Conservation (phyloP, 2,113 vertebrate genomes). For the Colistium nudipinnis region DNA sequence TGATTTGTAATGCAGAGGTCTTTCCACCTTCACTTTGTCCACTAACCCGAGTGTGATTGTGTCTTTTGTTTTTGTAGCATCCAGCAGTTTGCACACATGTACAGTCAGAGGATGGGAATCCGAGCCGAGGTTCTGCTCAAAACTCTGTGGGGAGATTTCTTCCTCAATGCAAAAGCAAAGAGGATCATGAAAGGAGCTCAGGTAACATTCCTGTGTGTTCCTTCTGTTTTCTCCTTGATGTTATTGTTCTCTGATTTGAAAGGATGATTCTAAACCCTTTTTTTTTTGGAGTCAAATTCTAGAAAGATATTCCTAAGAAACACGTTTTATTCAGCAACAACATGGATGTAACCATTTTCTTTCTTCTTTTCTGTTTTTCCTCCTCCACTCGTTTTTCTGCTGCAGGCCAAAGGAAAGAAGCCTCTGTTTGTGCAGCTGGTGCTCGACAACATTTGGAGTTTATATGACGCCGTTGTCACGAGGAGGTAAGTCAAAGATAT, state of each 20-base stretch:
- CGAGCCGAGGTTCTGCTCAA: constrained; percentile 86
- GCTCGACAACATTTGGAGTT: constrained; percentile 96
- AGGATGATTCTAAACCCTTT: no score
- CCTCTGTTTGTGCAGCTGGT: constrained; percentile 96
- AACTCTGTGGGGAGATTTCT: constrained; percentile 98
- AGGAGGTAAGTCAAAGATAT: constrained; percentile 81
- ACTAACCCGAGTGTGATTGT: constrained; percentile 16
- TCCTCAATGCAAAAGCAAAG: constrained; percentile 92
- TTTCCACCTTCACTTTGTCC: no score
- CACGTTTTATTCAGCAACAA: no score
- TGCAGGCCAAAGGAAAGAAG: constrained; percentile 95
- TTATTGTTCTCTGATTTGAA: no score
- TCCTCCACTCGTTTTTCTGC: no score
- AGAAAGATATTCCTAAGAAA: no score
- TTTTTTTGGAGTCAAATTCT: no score
- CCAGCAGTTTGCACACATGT: constrained; percentile 91
- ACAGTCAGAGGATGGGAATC: constrained; percentile 93
- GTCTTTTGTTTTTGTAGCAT: constrained; percentile 80
- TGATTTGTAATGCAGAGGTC: no score
- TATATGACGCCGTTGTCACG: constrained; percentile 93
- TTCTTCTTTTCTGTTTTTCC: constrained; percentile 6
- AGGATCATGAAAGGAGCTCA: constrained; percentile 96
- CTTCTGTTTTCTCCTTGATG: neutral
- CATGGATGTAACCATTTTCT: no score
- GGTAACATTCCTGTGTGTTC: constrained; percentile 75